phyloP scores from a whole-genome alignment of 53 echinoderm and acorn worm genomes.

The Antedon mediterranea region DNA sequence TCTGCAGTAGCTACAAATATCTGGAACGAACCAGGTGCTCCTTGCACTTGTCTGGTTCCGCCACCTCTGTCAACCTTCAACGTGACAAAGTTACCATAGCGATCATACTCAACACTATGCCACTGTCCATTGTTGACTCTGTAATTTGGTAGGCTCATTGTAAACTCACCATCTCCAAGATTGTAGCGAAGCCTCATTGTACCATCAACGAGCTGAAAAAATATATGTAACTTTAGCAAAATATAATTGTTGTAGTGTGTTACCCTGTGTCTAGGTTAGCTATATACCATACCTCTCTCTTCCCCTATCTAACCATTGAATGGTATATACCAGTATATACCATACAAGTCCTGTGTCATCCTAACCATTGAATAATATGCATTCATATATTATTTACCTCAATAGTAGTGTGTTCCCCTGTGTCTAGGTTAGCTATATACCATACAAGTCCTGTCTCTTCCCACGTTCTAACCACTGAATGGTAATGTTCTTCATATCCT shows the following conservation, averaged over 20 bases:
- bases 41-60: constrained; percentile 56
- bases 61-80: constrained; percentile 92
- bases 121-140: constrained; percentile 64
- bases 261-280: too few species aligned
- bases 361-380: too few species aligned
- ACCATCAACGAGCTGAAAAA: constrained; percentile 42
- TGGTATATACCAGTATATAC: too few species aligned
- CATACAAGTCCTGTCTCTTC: constrained; percentile 55
- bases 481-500: constrained; percentile 26
- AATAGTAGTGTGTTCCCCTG: constrained; percentile 59
- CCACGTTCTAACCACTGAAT: constrained; percentile 57
- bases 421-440: constrained; percentile 63
- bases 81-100: constrained; percentile 59
- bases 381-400: constrained; percentile 28
- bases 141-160: constrained; percentile 43
- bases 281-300: too few species aligned
- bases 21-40: constrained; percentile 38
- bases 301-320: too few species aligned
- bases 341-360: too few species aligned
- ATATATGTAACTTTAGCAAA: too few species aligned
- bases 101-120: constrained; percentile 66
- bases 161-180: constrained; percentile 55
- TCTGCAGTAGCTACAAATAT: constrained; percentile 35
- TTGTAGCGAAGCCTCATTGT: constrained; percentile 53
- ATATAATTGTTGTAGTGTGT: too few species aligned